These are phyloP conservation scores for Bujurquina vittata DNA, from an alignment of 2,113 vertebrate species.

Conservation along the genomic window DNA sequence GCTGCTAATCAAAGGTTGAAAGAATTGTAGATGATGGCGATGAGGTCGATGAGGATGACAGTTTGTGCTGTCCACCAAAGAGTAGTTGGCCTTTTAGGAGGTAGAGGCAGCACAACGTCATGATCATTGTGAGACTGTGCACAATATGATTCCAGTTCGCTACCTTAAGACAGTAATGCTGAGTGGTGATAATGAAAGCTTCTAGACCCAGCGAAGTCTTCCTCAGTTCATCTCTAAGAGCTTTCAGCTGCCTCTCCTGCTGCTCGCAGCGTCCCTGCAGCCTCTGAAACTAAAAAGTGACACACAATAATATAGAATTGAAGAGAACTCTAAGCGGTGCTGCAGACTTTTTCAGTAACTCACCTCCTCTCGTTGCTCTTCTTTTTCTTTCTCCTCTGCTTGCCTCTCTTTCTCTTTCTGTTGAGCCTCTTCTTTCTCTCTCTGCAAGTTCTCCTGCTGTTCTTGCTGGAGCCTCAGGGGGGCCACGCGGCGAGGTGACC, in stretches of 20 bases:
- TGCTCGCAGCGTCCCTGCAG: slow-evolving; percentile 87
- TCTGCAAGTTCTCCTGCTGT: slow-evolving; percentile 70
- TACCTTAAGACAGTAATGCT: slow-evolving; percentile 91
- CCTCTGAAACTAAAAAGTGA: slow-evolving; percentile 75
- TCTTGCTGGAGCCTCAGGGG: slow-evolving; percentile 72
- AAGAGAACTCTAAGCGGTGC: not conserved
- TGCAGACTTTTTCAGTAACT: not conserved
- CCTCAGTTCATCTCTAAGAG: slow-evolving; percentile 82
- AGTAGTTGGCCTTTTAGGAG: not conserved
- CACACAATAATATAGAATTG: not conserved
- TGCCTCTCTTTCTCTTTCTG: slow-evolving; percentile 68
- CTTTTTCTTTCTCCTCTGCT: slow-evolving; percentile 54
- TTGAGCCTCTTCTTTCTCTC: slow-evolving; percentile 76
- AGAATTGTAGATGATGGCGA: not conserved
- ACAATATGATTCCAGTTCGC: not conserved
- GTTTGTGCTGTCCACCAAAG: not conserved
- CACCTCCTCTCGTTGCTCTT: slow-evolving; percentile 70
- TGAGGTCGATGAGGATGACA: not conserved
- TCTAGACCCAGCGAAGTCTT: slow-evolving; percentile 85
- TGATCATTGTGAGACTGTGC: not conserved
- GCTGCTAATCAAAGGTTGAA: not conserved
- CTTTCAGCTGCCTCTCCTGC: slow-evolving; percentile 84
- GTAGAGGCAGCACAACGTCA: not conserved
- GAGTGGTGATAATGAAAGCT: slow-evolving; percentile 89
- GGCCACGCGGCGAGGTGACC: slow-evolving; percentile 61